Conservation (phyloP, 2,797 vertebrate genomes). For the Menidia menidia region DNA sequence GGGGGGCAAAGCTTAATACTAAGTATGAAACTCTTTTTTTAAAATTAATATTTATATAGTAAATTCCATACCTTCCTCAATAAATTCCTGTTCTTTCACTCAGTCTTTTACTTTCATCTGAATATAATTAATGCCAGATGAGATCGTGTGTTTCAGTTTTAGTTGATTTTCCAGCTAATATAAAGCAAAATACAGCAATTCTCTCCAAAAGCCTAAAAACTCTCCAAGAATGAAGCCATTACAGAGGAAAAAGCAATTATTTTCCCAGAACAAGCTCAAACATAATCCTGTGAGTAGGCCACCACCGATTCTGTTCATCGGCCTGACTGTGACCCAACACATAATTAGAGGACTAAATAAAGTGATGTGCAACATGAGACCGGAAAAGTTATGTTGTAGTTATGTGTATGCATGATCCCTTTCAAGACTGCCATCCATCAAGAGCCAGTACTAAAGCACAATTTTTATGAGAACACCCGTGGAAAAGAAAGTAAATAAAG, state of each 20-base stretch:
- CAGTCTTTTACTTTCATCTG: slow-evolving; percentile 18
- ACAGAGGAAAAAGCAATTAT: slow-evolving; percentile 5
- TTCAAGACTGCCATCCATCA: slow-evolving; percentile 1
- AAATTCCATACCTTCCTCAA: neutral
- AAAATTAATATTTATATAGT: neutral
- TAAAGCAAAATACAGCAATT: slow-evolving; percentile 8
- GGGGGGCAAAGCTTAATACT: neutral
- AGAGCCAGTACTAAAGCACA: neutral
- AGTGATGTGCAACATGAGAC: slow-evolving; percentile 9
- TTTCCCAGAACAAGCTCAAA: slow-evolving; percentile 6
- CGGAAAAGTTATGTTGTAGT: slow-evolving; percentile 35
- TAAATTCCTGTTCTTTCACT: slow-evolving; percentile 27
- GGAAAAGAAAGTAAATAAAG: slow-evolving; percentile 29
- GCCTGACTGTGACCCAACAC: slow-evolving; percentile 14
- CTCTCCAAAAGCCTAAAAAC: slow-evolving; percentile 6
- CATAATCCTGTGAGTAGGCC: slow-evolving; percentile 17
- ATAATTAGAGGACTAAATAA: slow-evolving; percentile 23
- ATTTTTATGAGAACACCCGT: slow-evolving; percentile 9
- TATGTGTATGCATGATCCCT: neutral
- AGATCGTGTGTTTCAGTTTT: slow-evolving; percentile 47
- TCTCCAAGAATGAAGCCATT: slow-evolving; percentile 10
- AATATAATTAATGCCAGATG: slow-evolving; percentile 24
- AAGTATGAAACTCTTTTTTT: neutral
- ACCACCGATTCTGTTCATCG: neutral
- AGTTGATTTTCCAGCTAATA: slow-evolving; percentile 2